These are phyloP conservation scores for Ia io DNA, from an alignment of 2,113 vertebrate genomes.

Conservation along the genomic window DNA sequence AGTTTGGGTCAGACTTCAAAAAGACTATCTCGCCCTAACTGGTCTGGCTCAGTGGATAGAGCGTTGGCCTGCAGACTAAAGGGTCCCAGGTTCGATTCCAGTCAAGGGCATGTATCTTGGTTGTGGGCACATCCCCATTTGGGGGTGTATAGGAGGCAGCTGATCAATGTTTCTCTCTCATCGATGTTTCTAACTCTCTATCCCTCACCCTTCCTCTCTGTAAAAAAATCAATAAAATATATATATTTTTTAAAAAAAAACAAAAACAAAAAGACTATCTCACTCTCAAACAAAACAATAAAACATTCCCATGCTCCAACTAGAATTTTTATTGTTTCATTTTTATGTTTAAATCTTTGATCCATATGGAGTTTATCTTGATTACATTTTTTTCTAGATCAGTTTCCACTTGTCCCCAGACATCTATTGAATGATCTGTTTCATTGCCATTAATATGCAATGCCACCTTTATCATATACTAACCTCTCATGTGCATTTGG, in stretches of 20 bases:
- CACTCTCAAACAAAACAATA: neutral
- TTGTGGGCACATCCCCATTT: too few relatives aligned
- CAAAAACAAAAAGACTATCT: neutral
- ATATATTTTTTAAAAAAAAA: too few relatives aligned
- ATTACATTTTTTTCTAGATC: neutral
- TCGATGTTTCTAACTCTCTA: too few relatives aligned
- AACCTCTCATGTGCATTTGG: neutral
- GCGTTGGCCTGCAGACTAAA: too few relatives aligned
- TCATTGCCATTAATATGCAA: neutral
- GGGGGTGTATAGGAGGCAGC: too few relatives aligned
- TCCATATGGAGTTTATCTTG: neutral
- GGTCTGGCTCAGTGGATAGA: too few relatives aligned
- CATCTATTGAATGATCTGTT: neutral
- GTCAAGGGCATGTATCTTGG: too few relatives aligned
- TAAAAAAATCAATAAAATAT: too few relatives aligned
- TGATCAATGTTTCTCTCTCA: too few relatives aligned
- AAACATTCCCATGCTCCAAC: neutral
- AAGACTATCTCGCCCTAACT: neutral
- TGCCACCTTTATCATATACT: neutral
- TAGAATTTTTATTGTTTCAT: conserved; percentile 21
- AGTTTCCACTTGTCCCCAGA: neutral
- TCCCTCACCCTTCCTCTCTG: too few relatives aligned
- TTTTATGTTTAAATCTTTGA: conserved; percentile 43
- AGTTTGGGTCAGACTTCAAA: neutral
- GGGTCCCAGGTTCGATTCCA: too few relatives aligned